Evolutionary conservation across 2,888 invertebrate genomes (phyloP).

Genomic region (Aphrophora alni): DNA sequence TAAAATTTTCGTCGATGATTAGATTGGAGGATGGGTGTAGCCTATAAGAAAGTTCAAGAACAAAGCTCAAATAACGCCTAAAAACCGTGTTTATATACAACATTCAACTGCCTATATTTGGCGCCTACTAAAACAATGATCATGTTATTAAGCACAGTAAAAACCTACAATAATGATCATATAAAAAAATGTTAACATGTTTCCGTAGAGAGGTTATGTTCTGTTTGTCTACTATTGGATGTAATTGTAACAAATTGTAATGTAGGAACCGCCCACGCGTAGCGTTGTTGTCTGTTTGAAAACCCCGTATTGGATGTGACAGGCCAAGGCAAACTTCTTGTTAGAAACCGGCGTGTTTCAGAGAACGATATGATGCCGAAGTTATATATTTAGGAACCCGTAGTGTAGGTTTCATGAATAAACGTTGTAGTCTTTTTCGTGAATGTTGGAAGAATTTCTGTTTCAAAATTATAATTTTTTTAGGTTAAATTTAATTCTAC

Average conservation of each 20-base stretch:
- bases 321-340: neutral
- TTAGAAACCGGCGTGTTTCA: neutral
- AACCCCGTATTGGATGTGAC: neutral
- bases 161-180: neutral
- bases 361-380: neutral
- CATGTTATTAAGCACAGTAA: neutral
- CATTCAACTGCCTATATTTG: neutral
- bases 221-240: neutral
- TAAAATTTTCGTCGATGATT: too few relatives aligned
- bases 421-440: too few relatives aligned
- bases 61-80: too few relatives aligned
- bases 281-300: conserved; percentile 1
- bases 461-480: too few relatives aligned
- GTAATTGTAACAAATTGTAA: conserved; percentile 6
- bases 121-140: neutral
- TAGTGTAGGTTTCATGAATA: too few relatives aligned
- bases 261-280: neutral
- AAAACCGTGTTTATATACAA: neutral
- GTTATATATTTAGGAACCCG: neutral
- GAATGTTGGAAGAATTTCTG: too few relatives aligned
- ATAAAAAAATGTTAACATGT: conserved; percentile 3
- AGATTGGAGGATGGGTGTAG: too few relatives aligned
- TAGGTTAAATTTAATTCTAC: too few relatives aligned
- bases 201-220: neutral
- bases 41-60: too few relatives aligned